Evolutionary conservation across 2,113 vertebrate species (phyloP), one percentile per base, ranked within the genome.

Genomic region (Phalacrocorax aristotelis): DNA sequence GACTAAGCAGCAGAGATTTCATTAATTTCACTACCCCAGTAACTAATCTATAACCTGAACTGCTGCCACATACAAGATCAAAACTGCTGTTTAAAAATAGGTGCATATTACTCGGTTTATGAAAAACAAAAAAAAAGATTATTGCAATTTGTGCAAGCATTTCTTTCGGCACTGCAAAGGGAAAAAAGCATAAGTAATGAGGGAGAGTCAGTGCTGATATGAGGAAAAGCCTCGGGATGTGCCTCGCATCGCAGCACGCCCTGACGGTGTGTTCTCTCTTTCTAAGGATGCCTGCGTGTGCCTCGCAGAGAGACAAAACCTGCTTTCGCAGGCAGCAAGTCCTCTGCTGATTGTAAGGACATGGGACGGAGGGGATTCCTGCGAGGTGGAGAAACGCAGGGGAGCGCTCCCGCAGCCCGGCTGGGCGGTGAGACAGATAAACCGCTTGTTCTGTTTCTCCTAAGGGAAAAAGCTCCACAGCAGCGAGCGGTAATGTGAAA

Each of bases 1-100:
- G 60, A 72, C 51, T 88, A 85, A 97, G 74, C 62, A 89, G 74
- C 17, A 79, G 34, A 78, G 70, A 87, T 89, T 95, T 94, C 77
- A 89, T 76, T 82, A 90, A 92, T 82, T 87, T 82, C 57, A 54
- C 70, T 72, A 38, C 62, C 27, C 40, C 34, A 14, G 61, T 82
- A 90, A 78, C 72, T 91, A 87, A 92, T 85, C 91, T 62, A 83
- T 84, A 86, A 60, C n/a, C 70, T 62, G 49, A 87, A 81, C 57
- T 71, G 34, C 51, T 71, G 66, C 40, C 60, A 64, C 3, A 6
- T 5, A n/a, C 15, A 61, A 32, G 49, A 92, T 58, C 61, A 89
- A 84, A 92, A 62, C 7, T 4, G 5, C 5, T 52, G 15, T 15
- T 87, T 75, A 84, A 89, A 69, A 82, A 76, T 2, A 85, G 16